Conservation (phyloP, 1,140 invertebrate species). For the Cotesia typhae region DNA sequence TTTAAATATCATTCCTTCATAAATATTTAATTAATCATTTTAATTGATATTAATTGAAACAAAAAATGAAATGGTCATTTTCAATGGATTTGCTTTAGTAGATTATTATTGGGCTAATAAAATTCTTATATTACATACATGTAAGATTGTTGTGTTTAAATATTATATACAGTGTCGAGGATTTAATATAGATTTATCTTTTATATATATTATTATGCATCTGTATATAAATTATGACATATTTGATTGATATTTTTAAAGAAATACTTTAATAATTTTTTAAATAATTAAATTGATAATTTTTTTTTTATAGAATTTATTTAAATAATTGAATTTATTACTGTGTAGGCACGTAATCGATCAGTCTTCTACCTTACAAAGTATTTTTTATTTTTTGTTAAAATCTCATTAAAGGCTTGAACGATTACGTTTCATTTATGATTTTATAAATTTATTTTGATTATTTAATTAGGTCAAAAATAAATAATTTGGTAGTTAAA, state of each 20-base stretch:
- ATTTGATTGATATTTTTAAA: slow-evolving; percentile 22
- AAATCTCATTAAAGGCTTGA: slow-evolving; percentile 15
- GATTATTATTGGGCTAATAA: neutral
- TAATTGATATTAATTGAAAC: neutral
- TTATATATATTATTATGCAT: slow-evolving; percentile 17
- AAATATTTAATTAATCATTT: too few relatives aligned
- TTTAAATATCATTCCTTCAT: neutral
- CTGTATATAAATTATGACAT: neutral
- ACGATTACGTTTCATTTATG: slow-evolving; percentile 10
- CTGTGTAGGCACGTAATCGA: slow-evolving; percentile 34
- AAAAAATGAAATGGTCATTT: neutral
- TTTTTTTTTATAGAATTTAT: slow-evolving; percentile 8
- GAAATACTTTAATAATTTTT: slow-evolving; percentile 31
- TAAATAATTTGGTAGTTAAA: slow-evolving; percentile 5
- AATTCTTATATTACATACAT: slow-evolving; percentile 38
- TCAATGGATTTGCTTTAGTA: neutral
- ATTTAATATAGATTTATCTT: slow-evolving; percentile 22
- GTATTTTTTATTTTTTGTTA: slow-evolving; percentile 11
- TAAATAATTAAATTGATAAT: neutral
- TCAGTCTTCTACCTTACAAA: slow-evolving; percentile 45
- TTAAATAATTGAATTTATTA: too few relatives aligned
- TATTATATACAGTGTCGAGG: slow-evolving; percentile 40
- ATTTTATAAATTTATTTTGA: slow-evolving; percentile 4
- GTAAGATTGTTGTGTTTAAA: slow-evolving; percentile 25
- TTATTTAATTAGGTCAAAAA: neutral